Percentiles rank a stretch among this genome's conserved stretches.
Conservation (phyloP, 1,140 invertebrate species). For the Ostrea edulis region DNA sequence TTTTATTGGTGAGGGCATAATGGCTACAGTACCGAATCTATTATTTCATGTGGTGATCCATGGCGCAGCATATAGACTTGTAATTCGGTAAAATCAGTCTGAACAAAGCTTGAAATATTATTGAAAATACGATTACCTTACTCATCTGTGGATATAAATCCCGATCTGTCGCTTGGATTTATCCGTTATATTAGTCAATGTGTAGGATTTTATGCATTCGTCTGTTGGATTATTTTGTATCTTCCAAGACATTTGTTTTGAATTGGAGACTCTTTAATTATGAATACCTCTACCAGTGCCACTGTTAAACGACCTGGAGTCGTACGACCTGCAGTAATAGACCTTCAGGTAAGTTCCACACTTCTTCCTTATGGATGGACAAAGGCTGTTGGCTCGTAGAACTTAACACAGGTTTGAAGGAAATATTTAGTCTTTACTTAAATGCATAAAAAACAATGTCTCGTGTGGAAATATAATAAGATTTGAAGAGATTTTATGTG, state of each 20-base stretch:
- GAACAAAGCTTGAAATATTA: neutral
- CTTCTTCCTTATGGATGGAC: neutral
- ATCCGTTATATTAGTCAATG: neutral
- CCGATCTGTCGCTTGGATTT: neutral
- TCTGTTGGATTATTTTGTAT: neutral
- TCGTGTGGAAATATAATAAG: too few species aligned
- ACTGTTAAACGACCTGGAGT: neutral
- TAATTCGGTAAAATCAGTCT: neutral
- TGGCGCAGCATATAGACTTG: neutral
- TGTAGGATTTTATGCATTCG: neutral
- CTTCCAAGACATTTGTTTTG: neutral
- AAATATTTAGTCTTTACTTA: too few species aligned
- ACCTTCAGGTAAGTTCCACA: neutral
- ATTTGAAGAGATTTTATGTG: too few species aligned
- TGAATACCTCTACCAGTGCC: neutral
- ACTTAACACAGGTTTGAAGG: too few species aligned
- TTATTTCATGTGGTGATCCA: neutral
- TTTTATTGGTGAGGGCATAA: neutral
- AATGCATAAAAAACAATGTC: too few species aligned
- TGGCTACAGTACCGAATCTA: neutral
- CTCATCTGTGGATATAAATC: neutral
- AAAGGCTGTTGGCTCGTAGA: too few species aligned
- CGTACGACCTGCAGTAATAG: neutral
- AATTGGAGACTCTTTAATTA: neutral
- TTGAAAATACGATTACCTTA: neutral